phyloP scores from a whole-genome alignment of 2,888 invertebrate species.

The Bombylius discolor region DNA sequence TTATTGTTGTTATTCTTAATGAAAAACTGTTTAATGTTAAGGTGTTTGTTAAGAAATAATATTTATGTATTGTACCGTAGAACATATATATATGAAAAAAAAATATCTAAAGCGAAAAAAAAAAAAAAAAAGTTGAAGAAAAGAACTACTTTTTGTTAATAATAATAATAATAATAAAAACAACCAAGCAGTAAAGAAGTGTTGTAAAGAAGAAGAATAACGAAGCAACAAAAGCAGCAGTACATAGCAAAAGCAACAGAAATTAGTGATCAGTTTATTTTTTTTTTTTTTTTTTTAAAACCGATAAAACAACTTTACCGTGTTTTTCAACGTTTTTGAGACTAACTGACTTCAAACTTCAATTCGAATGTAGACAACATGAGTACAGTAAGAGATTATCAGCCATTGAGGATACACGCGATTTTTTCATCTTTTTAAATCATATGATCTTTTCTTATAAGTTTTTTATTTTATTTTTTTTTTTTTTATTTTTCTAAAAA shows the following conservation, averaged over 20 bases:
- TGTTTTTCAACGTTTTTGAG: neutral
- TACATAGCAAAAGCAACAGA: neutral
- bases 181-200: neutral
- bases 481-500: neutral
- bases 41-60: neutral
- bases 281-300: neutral
- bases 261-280: neutral
- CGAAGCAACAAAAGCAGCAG: neutral
- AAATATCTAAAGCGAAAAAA: too few relatives aligned
- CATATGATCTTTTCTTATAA: neutral
- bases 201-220: neutral
- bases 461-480: too few relatives aligned
- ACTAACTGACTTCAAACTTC: conserved; percentile 7
- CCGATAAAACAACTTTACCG: conserved; percentile 8
- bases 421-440: conserved; percentile 5
- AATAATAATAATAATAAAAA: neutral
- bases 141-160: too few relatives aligned
- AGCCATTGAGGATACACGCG: conserved; percentile 36
- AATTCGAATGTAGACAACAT: conserved; percentile 11
- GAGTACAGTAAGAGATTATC: conserved; percentile 37
- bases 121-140: too few relatives aligned
- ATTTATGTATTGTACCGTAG: neutral
- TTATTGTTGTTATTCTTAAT: too few relatives aligned
- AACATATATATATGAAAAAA: too few relatives aligned
- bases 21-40: neutral